These are phyloP conservation scores for Trididemnum clinides DNA, from an alignment of 23 tunicate genomes.

Conservation along the genomic window DNA sequence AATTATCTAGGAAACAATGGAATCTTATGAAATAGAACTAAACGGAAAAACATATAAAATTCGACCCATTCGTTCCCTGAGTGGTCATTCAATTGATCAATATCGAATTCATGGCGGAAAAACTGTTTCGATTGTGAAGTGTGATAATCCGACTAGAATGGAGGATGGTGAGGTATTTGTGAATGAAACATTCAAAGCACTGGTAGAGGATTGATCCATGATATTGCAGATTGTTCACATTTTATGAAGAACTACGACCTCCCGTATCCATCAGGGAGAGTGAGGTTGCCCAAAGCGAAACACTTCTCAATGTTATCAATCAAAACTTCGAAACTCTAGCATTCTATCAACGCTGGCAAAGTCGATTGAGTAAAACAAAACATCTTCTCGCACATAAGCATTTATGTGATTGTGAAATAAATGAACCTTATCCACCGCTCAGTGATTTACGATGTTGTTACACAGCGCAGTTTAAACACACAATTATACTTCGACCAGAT, in stretches of 20 bases:
- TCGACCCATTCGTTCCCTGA: conserved; percentile 70
- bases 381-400: conserved; percentile 69
- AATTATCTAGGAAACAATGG: conserved; percentile 96
- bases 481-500: conserved; percentile 75
- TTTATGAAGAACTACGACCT: conserved; percentile 89
- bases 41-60: conserved; percentile 93
- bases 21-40: conserved; percentile 84
- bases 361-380: conserved; percentile 74
- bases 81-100: conserved; percentile 88
- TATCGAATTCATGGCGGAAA: conserved; percentile 93
- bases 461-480: conserved; percentile 95
- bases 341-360: conserved; percentile 89
- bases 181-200: conserved; percentile 91
- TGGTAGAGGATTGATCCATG: conserved; percentile 78
- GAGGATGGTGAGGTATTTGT: conserved; percentile 98
- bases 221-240: conserved; percentile 89
- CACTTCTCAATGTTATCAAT: conserved; percentile 56
- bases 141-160: conserved; percentile 84
- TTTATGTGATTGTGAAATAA: conserved; percentile 70
- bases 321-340: conserved; percentile 91
- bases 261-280: conserved; percentile 24
- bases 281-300: conserved; percentile 63
- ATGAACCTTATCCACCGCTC: conserved; percentile 86
- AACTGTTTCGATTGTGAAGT: conserved; percentile 89
- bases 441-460: conserved; percentile 79